Conservation (phyloP, 1,140 invertebrate species). For the Anastrepha obliqua region DNA sequence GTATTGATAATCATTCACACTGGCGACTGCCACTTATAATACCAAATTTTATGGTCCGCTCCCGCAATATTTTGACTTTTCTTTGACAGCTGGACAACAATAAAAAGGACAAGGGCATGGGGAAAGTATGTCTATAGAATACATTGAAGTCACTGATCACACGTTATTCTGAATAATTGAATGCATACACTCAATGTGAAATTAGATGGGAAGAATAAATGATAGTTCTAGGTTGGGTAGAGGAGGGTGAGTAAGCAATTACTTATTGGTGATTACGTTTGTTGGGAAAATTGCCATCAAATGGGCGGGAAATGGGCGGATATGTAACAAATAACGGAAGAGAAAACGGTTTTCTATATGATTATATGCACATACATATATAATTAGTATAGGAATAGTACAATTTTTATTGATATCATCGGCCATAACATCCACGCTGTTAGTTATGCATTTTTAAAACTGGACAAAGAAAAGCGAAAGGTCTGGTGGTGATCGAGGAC, state of each 20-base stretch:
- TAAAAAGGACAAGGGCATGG: conserved; percentile 78
- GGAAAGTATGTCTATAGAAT: conserved; percentile 75
- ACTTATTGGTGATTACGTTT: neutral
- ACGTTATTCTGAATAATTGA: conserved; percentile 73
- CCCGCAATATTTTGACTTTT: conserved; percentile 80
- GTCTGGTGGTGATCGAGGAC: no score
- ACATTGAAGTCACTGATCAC: conserved; percentile 73
- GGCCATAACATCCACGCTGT: no score
- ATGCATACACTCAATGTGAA: conserved; percentile 61
- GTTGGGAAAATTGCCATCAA: conserved; percentile 3
- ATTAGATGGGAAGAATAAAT: neutral
- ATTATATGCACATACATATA: no score
- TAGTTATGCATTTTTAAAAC: no score
- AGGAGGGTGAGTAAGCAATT: neutral
- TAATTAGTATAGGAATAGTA: no score
- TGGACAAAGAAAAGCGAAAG: no score
- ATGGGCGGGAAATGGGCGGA: conserved; percentile 18
- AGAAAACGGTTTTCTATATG: neutral
- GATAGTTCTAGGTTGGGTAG: neutral
- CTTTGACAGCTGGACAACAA: conserved; percentile 80
- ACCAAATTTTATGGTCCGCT: conserved; percentile 60
- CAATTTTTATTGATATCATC: no score
- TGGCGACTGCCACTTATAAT: neutral
- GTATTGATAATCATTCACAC: no score
- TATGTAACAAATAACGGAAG: neutral